These are phyloP conservation scores for Hoplodrina blanda DNA, from an alignment of 2,888 invertebrate species.

Conservation along the genomic window DNA sequence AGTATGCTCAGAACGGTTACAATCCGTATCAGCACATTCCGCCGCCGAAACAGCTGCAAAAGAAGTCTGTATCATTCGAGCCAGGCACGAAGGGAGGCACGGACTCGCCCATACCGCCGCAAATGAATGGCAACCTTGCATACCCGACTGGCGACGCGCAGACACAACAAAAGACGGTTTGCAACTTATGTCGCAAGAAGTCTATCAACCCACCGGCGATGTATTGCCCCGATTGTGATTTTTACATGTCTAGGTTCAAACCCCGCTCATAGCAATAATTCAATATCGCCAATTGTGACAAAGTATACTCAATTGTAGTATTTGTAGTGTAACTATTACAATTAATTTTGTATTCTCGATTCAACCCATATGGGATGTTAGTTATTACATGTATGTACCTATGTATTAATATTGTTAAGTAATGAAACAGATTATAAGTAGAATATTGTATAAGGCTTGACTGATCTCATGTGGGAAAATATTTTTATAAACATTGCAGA, in stretches of 20 bases:
- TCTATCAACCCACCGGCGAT: slow-evolving; percentile 94
- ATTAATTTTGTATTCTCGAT: slow-evolving; percentile 40
- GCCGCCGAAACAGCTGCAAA: slow-evolving; percentile 91
- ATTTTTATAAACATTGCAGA: slow-evolving; percentile 63
- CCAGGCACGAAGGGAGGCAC: slow-evolving; percentile 93
- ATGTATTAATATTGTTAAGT: slow-evolving; percentile 61
- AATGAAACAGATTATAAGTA: slow-evolving; percentile 58
- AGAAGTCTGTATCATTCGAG: slow-evolving; percentile 94
- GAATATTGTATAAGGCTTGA: slow-evolving; percentile 64
- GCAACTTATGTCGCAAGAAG: slow-evolving; percentile 97
- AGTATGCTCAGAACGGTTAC: slow-evolving; percentile 81
- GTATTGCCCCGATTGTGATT: slow-evolving; percentile 97
- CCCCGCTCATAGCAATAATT: slow-evolving; percentile 89
- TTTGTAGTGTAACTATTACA: slow-evolving; percentile 50
- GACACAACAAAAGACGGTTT: slow-evolving; percentile 91
- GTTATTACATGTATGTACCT: slow-evolving; percentile 56
- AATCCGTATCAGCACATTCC: slow-evolving; percentile 92
- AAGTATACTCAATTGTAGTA: slow-evolving; percentile 55
- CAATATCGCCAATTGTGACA: slow-evolving; percentile 32
- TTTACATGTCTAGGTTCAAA: slow-evolving; percentile 96
- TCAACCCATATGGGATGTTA: slow-evolving; percentile 54
- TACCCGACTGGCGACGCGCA: slow-evolving; percentile 73
- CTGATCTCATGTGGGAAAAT: slow-evolving; percentile 69
- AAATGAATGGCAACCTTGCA: slow-evolving; percentile 77
- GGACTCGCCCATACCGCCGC: slow-evolving; percentile 87